Percentiles rank a stretch among this genome's conserved stretches.
Evolutionary conservation across 2,797 vertebrate genomes (phyloP).

Genomic region (Labroides dimidiatus): DNA sequence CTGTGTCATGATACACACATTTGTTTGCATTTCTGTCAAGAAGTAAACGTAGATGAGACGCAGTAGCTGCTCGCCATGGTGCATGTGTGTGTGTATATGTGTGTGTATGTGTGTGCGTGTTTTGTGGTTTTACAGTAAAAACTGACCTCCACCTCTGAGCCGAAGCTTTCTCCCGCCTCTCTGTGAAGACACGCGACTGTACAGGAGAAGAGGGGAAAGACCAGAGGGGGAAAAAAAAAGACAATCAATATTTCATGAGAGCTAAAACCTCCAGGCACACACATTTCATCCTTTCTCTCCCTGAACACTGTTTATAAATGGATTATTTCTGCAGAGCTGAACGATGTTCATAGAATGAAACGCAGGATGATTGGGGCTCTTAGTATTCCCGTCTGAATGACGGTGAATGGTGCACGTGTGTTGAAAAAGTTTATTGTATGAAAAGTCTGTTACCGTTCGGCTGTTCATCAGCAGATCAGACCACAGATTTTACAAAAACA

Average conservation of each 20-base stretch:
- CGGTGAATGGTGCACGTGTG: not conserved
- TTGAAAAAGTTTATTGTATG: constrained; percentile 1
- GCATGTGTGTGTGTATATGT: not conserved
- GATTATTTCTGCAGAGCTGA: constrained; percentile 43
- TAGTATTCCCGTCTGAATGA: constrained; percentile 15
- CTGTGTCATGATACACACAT: constrained; percentile 9
- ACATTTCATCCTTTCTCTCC: constrained; percentile 40
- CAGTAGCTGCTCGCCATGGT: constrained; percentile 22
- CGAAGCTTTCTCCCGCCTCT: constrained; percentile 8
- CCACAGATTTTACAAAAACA: too few relatives aligned
- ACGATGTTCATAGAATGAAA: constrained; percentile 30
- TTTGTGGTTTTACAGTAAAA: not conserved
- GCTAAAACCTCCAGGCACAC: constrained; percentile 51
- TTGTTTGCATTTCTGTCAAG: constrained; percentile 8
- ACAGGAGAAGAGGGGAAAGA: constrained; percentile 17
- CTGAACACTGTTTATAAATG: constrained; percentile 46
- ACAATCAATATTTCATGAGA: constrained; percentile 52
- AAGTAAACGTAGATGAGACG: constrained; percentile 1
- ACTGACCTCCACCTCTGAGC: constrained; percentile 12
- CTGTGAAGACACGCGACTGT: not conserved
- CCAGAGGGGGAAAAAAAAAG: constrained; percentile 23
- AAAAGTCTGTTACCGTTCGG: not conserved
- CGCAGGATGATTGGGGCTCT: constrained; percentile 6
- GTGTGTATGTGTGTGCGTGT: not conserved
- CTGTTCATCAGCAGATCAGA: too few relatives aligned